Conservation (phyloP, 1,140 invertebrate species). For the Drosophila murphyi region DNA sequence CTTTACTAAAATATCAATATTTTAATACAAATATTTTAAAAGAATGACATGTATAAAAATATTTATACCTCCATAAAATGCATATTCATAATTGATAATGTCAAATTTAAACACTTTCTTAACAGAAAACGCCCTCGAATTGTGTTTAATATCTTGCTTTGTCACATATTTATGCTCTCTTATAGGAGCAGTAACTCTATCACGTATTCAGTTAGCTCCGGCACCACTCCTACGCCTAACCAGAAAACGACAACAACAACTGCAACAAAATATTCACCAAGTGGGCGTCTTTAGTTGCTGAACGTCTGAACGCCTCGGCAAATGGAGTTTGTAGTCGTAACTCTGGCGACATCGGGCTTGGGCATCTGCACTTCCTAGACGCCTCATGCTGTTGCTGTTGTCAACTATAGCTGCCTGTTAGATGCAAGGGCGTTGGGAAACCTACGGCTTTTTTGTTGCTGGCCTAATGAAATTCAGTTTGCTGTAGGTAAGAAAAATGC, state of each 20-base stretch:
- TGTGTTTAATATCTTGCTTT: constrained; percentile 6
- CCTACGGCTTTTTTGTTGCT: constrained; percentile 24
- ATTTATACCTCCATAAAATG: neutral
- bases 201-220: neutral
- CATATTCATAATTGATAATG: neutral
- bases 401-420: constrained; percentile 5
- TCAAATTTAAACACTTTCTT: constrained; percentile 2
- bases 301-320: constrained; percentile 43
- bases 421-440: constrained; percentile 44
- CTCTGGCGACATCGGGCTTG: constrained; percentile 39
- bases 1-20: too few species aligned
- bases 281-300: constrained; percentile 32
- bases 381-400: constrained; percentile 17
- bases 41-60: neutral
- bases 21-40: neutral
- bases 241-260: constrained; percentile 7
- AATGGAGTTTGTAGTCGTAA: constrained; percentile 19
- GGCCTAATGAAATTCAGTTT: constrained; percentile 43
- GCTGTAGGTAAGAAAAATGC: constrained; percentile 36
- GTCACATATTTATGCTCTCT: constrained; percentile 6
- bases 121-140: constrained; percentile 21
- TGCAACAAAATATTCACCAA: neutral
- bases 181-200: constrained; percentile 13
- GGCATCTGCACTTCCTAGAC: constrained; percentile 35
- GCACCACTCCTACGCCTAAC: constrained; percentile 27